Evolutionary conservation across 1,140 invertebrate species (phyloP).

Genomic region (Drosophila grimshawi): DNA sequence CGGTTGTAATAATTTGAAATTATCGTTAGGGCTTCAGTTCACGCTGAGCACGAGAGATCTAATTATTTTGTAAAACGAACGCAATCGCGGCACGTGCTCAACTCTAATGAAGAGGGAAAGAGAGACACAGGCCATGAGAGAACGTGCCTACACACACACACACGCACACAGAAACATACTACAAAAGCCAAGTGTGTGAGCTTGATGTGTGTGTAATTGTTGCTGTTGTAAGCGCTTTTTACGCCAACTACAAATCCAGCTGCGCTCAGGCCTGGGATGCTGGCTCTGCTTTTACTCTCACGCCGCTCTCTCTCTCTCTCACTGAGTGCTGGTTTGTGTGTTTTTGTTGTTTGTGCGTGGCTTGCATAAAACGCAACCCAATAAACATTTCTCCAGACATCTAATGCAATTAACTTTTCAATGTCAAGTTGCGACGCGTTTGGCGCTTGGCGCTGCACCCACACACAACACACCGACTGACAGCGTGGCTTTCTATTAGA

Average conservation of each 20-base stretch:
- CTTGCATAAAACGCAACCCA: conserved; percentile 66
- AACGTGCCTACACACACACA: conserved; percentile 28
- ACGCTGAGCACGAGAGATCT: no score
- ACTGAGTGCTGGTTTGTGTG: conserved; percentile 16
- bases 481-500: conserved; percentile 46
- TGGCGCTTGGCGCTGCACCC: conserved; percentile 28
- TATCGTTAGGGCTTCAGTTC: no score
- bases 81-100: not conserved
- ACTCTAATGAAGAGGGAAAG: not conserved
- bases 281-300: conserved; percentile 25
- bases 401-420: conserved; percentile 59
- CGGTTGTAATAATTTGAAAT: no score
- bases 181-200: not conserved
- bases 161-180: not conserved
- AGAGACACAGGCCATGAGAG: conserved; percentile 33
- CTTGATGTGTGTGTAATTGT: conserved; percentile 45
- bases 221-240: conserved; percentile 60
- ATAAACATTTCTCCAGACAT: conserved; percentile 54
- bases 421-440: conserved; percentile 51
- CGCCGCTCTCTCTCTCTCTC: conserved; percentile 36
- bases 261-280: conserved; percentile 51
- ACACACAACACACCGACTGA: conserved; percentile 26
- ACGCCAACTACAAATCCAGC: conserved; percentile 54
- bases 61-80: no score
- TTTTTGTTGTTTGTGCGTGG: conserved; percentile 57